A percentile compares a stretch with the other conserved stretches of the same genome.
Conservation (phyloP, 2,113 vertebrate genomes). For the Struthio camelus region DNA sequence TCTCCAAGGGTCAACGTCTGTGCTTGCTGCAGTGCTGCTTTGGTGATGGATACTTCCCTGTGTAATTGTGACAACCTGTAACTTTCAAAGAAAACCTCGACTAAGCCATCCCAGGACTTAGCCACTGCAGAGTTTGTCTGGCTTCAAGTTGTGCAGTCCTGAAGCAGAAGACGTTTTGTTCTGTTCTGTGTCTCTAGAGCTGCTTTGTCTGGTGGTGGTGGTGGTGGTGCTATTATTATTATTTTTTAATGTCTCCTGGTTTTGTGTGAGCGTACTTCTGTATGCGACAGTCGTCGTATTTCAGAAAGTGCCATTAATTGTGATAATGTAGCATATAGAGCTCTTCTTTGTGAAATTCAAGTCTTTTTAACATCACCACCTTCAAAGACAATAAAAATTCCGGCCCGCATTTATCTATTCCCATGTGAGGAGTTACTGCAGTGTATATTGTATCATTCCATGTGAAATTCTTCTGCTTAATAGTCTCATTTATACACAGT, state of each 20-base stretch:
- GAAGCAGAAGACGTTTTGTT: not conserved
- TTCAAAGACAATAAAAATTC: conserved; percentile 84
- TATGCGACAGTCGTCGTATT: not conserved
- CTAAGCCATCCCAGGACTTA: not conserved
- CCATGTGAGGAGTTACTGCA: conserved; percentile 73
- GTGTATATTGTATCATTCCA: conserved; percentile 80
- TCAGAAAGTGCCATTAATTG: conserved; percentile 76
- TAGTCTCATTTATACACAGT: conserved; percentile 75
- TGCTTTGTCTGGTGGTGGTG: not conserved
- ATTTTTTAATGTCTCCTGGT: not conserved
- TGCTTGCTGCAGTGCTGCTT: not conserved
- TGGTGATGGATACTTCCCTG: not conserved
- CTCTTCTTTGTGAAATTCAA: conserved; percentile 76
- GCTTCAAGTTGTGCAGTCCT: not conserved
- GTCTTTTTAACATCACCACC: conserved; percentile 66
- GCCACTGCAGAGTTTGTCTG: not conserved
- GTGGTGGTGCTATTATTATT: too few species aligned
- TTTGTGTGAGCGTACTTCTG: conserved; percentile 1
- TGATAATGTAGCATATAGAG: conserved; percentile 70
- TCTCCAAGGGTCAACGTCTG: not conserved
- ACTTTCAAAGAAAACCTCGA: not conserved
- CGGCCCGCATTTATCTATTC: conserved; percentile 77
- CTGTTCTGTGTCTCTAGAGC: not conserved
- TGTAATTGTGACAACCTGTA: not conserved
- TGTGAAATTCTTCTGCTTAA: conserved; percentile 76